Evolutionary conservation across 2,113 vertebrate species (phyloP).

Genomic region (Aptenodytes patagonicus): DNA sequence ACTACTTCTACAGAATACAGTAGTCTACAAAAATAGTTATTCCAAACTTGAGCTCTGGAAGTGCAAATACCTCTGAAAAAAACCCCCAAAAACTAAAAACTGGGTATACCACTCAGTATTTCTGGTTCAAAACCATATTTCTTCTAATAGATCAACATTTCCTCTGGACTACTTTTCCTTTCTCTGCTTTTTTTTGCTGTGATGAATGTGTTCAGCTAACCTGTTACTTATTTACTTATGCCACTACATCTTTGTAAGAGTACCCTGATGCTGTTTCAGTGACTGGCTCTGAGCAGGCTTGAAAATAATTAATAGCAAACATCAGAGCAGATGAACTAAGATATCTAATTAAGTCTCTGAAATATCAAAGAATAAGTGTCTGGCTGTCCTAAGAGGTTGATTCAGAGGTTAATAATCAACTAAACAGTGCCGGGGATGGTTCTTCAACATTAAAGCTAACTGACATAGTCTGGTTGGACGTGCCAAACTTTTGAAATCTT

Average conservation of each 20-base stretch:
- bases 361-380: background rate
- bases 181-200: background rate
- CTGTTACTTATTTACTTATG: background rate
- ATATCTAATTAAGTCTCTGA: background rate
- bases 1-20: background rate
- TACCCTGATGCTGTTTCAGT: background rate
- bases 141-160: background rate
- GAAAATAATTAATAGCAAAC: slow-evolving; percentile 4
- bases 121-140: background rate
- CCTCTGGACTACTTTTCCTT: background rate
- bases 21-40: background rate
- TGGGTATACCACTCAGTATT: background rate
- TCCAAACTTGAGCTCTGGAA: background rate
- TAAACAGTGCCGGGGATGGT: background rate
- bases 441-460: background rate
- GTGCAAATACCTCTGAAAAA: background rate
- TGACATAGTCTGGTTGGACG: background rate
- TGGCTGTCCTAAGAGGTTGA: background rate
- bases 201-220: background rate
- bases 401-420: background rate
- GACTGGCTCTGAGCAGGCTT: background rate
- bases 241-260: background rate
- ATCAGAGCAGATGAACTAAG: background rate
- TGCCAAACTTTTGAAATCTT: background rate
- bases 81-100: background rate